Conservation (phyloP, 2,888 invertebrate genomes). For the Caenorhabditis sulstoni region DNA sequence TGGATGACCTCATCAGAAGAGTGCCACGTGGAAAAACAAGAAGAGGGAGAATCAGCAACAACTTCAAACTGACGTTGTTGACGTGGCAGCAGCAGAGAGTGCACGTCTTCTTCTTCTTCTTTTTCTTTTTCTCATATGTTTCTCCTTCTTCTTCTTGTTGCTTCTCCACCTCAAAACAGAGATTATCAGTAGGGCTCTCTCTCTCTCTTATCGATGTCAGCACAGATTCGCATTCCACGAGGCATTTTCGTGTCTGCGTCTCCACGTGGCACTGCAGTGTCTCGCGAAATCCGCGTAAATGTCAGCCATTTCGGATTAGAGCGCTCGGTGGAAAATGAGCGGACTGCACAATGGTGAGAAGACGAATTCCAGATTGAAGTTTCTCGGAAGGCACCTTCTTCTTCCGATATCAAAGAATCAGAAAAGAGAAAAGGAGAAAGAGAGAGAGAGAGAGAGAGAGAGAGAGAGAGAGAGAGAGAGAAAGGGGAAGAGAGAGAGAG, state of each 20-base stretch:
- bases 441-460: constrained; percentile 3
- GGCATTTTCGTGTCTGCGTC: constrained; percentile 33
- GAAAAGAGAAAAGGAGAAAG: neutral
- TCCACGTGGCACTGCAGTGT: constrained; percentile 10
- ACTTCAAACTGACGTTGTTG: neutral
- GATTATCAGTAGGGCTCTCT: constrained; percentile 15
- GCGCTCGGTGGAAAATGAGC: neutral
- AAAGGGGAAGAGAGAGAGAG: constrained; percentile 7
- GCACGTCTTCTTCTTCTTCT: constrained; percentile 6
- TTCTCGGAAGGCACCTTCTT: too few relatives aligned
- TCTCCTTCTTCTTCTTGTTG: neutral
- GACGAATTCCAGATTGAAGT: neutral
- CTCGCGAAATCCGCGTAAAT: constrained; percentile 26
- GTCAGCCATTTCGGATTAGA: constrained; percentile 24
- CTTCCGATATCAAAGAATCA: constrained; percentile 1
- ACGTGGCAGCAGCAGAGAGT: constrained; percentile 13
- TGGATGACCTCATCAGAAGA: constrained; percentile 28
- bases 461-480: constrained; percentile 9
- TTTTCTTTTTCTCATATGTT: too few relatives aligned
- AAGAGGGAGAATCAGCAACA: neutral
- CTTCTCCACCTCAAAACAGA: constrained; percentile 21
- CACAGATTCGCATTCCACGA: constrained; percentile 16
- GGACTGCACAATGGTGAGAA: neutral
- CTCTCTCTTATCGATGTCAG: constrained; percentile 3
- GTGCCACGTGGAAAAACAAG: constrained; percentile 23